phyloP scores from a whole-genome alignment of 2,113 vertebrate genomes.

The Syrrhaptes paradoxus region DNA sequence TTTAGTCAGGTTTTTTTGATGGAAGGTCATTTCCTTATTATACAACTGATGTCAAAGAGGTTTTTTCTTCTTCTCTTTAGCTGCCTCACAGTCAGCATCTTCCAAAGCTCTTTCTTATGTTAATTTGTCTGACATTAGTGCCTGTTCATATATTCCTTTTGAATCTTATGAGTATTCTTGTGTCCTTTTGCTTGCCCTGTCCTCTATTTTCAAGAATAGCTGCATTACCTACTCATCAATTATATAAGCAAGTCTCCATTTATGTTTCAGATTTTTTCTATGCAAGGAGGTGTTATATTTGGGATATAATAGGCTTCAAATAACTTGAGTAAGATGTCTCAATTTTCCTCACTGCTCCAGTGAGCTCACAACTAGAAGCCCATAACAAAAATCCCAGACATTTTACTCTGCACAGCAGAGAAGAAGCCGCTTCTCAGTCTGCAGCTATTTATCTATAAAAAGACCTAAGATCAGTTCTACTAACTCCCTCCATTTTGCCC shows the following conservation, averaged over 20 bases:
- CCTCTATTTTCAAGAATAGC: neutral
- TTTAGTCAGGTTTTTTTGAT: neutral
- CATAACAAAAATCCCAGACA: neutral
- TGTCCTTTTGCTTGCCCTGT: neutral
- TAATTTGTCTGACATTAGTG: neutral
- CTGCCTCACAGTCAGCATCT: neutral
- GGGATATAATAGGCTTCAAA: neutral
- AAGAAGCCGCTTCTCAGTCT: neutral
- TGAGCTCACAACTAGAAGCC: neutral
- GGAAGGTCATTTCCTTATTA: neutral
- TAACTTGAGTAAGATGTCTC: neutral
- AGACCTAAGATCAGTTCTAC: neutral
- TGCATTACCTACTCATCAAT: neutral
- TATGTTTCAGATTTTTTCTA: neutral
- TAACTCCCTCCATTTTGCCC: neutral
- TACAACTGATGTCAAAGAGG: neutral
- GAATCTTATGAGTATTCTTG: neutral
- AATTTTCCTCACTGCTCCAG: neutral
- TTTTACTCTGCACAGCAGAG: neutral
- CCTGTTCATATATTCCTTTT: neutral
- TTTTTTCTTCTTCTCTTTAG: neutral
- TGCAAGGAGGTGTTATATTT: neutral
- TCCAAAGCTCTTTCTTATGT: neutral
- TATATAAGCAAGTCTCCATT: neutral
- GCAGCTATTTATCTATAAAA: neutral